These are phyloP conservation scores for Ammospiza caudacuta DNA, from an alignment of 2,113 vertebrate species.

Conservation along the genomic window DNA sequence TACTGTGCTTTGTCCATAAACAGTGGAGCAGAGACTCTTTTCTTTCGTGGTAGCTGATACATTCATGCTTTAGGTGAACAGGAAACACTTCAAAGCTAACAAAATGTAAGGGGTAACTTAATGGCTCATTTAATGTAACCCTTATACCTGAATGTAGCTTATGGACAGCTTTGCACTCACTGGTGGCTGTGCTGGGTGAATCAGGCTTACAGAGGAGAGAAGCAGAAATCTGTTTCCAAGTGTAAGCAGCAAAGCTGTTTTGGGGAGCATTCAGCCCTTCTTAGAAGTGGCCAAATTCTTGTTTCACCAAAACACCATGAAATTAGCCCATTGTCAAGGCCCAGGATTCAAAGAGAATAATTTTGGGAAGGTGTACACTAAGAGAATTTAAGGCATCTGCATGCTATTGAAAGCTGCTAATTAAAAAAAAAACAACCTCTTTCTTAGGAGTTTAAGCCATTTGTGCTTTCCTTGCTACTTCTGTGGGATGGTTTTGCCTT, in stretches of 20 bases:
- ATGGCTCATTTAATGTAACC: background rate
- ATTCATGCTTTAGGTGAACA: background rate
- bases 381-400: background rate
- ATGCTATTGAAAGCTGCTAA: background rate
- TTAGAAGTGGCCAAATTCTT: background rate
- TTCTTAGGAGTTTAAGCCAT: background rate
- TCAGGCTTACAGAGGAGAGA: background rate
- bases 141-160: background rate
- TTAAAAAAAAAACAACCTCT: accelerated
- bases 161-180: background rate
- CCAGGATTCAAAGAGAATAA: background rate
- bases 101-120: background rate
- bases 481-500: background rate
- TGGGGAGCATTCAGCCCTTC: background rate
- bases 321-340: background rate
- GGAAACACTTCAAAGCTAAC: background rate
- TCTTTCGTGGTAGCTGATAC: background rate
- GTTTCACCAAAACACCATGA: background rate
- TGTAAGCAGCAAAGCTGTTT: background rate
- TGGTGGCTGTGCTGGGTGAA: background rate
- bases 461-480: background rate
- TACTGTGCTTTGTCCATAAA: background rate
- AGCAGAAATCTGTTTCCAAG: background rate
- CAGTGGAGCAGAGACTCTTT: background rate
- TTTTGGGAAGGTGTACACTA: background rate